Base-by-base conservation (phyloP, 2,888 invertebrate genomes). In the Calameuta filiformis region DNA sequence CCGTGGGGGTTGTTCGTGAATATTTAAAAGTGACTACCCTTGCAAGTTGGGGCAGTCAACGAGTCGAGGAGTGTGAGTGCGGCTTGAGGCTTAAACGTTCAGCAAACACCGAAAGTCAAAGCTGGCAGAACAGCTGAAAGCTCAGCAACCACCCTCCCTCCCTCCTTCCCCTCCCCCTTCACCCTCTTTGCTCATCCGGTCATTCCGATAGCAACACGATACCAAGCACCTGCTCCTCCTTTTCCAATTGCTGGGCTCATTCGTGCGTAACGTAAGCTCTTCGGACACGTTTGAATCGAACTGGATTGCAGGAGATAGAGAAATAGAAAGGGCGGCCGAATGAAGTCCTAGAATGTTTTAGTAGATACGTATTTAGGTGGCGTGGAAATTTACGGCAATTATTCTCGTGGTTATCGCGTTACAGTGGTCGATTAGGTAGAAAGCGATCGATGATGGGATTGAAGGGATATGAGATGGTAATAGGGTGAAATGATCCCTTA, bases 41-140 rank as follows among this genome's bases (percentile, higher is more conserved):
- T 12, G 71, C 71, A 34, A 15, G 71, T 23, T 23, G 15, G 15
- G 3, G 12, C 11, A 30, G 71, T 31, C 11, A 33, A 71, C 71
- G 31, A 71, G 34, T 12, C 33, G 71, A 71, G 71, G 71, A 71
- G 9, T 15, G 12, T 0, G 69, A 33, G 30, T 33, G 12, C 34
- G 33, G 71, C 71, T 34, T 34, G 71, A 71, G 31, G 71, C 71
- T 71, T 71, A 71, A 71, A 71, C 71, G 71, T 71, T 71, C 23
- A 30, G 31, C 71, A 71, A 71, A 71, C 71, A 71, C 4, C 71
- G 3, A 71, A 71, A 34, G 12, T 33, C 71, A 34, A 71, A 71
- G 71, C 31, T 34, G 12, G 71, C 71, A 71, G 71, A 71, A 71
- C 71, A 31, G 71, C 31, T 33, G 71, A 71, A 71, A 71, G 71